Evolutionary conservation across 2,113 vertebrate genomes (phyloP).

Genomic region (Dascyllus trimaculatus): DNA sequence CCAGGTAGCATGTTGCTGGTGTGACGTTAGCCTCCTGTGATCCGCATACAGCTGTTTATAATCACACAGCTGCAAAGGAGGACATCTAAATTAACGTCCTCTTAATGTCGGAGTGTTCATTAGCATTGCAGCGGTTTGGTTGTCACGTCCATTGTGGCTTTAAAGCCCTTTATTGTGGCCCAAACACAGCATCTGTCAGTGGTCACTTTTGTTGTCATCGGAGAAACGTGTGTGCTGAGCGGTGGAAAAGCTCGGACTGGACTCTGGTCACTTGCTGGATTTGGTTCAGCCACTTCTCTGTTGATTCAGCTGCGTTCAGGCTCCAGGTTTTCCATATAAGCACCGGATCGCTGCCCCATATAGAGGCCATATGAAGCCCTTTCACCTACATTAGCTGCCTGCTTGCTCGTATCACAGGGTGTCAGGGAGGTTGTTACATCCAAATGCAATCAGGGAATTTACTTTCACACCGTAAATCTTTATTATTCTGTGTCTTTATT

Average conservation of each 20-base stretch:
- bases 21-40: background rate
- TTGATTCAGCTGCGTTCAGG: background rate
- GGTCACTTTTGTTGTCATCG: slow-evolving; percentile 54
- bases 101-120: background rate
- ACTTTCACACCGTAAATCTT: too few species aligned
- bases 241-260: slow-evolving; percentile 51
- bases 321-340: slow-evolving; percentile 31
- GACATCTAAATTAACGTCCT: background rate
- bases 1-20: background rate
- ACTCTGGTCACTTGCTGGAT: slow-evolving; percentile 19
- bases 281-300: background rate
- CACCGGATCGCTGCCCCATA: background rate
- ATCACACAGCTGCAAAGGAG: background rate
- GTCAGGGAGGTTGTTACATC: too few species aligned
- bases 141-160: background rate
- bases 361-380: slow-evolving; percentile 1
- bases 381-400: slow-evolving; percentile 26
- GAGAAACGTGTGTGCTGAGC: slow-evolving; percentile 8
- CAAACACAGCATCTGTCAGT: background rate
- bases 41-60: background rate
- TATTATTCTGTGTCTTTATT: too few species aligned
- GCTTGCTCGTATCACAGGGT: background rate
- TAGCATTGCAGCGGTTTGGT: background rate
- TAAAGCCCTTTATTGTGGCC: background rate
- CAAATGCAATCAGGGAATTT: too few species aligned